Conservation (phyloP, 2,113 vertebrate genomes). For the Hassar affinis region DNA sequence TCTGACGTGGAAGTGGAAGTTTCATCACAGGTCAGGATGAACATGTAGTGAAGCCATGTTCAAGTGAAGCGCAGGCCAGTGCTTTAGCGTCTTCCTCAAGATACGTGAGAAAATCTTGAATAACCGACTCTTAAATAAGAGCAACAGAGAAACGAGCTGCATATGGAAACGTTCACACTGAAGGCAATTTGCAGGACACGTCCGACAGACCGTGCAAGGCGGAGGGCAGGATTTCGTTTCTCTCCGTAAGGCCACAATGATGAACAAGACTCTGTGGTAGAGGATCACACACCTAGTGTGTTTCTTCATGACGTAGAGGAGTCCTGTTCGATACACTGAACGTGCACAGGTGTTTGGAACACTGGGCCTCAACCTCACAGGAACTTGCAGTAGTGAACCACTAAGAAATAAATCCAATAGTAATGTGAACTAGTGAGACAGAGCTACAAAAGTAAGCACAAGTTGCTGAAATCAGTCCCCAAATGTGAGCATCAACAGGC, state of each 20-base stretch:
- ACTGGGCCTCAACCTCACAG: background rate
- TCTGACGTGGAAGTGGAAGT: constrained; percentile 12
- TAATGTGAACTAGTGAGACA: constrained; percentile 7
- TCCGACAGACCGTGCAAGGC: constrained; percentile 22
- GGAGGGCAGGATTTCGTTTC: background rate
- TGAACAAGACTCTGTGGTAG: constrained; percentile 42
- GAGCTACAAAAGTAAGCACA: constrained; percentile 27
- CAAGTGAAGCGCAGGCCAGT: constrained; percentile 16
- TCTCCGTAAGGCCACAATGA: constrained; percentile 55
- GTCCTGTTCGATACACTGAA: constrained; percentile 1
- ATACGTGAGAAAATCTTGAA: background rate
- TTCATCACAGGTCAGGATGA: constrained; percentile 24
- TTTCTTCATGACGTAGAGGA: background rate
- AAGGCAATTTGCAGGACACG: constrained; percentile 35
- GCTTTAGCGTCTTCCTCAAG: constrained; percentile 17
- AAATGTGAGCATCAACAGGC: constrained; percentile 25
- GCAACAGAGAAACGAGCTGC: constrained; percentile 17
- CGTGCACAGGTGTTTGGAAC: background rate
- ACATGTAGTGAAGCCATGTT: background rate
- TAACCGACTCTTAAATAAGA: background rate
- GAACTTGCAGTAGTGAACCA: background rate
- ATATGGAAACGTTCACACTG: constrained; percentile 6
- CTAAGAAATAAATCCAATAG: background rate
- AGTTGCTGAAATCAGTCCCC: constrained; percentile 25
- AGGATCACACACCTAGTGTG: constrained; percentile 1